Evolutionary conservation across 2,888 invertebrate genomes (phyloP), one percentile per base, ranked within the genome.

Genomic region (Sisyra terminalis): DNA sequence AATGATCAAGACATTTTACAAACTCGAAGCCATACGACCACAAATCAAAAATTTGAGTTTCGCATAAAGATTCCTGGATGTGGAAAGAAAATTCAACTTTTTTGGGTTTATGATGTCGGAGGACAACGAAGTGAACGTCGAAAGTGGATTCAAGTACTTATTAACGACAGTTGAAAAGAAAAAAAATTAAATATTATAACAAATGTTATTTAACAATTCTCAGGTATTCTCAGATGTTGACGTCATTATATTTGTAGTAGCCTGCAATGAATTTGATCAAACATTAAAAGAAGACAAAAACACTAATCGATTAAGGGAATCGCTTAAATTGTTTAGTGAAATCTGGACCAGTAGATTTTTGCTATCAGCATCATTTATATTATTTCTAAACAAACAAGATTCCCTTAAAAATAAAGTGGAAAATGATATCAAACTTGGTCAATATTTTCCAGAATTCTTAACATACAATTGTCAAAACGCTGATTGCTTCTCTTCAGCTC

Each of bases 101-200:
- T 84, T 55, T 78, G 78, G 69, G 83, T 87, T 75, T 85, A 77
- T 51, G 87, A 87, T 55, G 87, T 87, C 1, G 87, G 87, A 0
- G 87, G 87, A 0, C 87, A 87, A 57, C 63, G 81, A 44, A 85
- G 84, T 9, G 81, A 85, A 54, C 64, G 86, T 44, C 78, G 78
- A 50, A 85, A 85, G 58, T 87, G 87, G 87, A 84, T 87, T 50
- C 78, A 78, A 60, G 74, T 71, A 53, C 47, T 44, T 15, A 31
- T n/a, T n/a, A n/a, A n/a, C n/a, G n/a, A n/a, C n/a, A n/a, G n/a
- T n/a, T 42, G 11, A 15, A 38, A 36, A 24, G 5, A 24, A n/a
- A n/a, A n/a, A n/a, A n/a, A n/a, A n/a, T n/a, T n/a, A n/a, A n/a
- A n/a, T n/a, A n/a, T 34, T 34, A 34, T n/a, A 15, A 11, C 10